A percentile compares a stretch with the other conserved stretches of the same genome.
These are phyloP conservation scores for Malacosoma neustria DNA, from an alignment of 2,888 invertebrate species.

Conservation along the genomic window DNA sequence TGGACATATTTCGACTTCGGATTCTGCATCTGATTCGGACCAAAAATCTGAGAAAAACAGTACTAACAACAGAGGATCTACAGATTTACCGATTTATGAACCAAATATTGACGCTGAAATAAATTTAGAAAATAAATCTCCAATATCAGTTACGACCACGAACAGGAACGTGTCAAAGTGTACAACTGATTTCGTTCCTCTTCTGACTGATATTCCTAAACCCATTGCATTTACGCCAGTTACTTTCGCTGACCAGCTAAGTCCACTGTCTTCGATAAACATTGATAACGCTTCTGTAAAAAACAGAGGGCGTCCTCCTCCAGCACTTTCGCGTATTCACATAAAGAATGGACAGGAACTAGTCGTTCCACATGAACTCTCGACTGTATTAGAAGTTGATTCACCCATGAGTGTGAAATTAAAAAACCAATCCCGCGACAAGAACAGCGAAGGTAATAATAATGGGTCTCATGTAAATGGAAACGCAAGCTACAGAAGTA, in stretches of 20 bases:
- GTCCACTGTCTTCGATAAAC: constrained; percentile 11
- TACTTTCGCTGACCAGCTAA: constrained; percentile 11
- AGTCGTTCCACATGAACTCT: constrained; percentile 75
- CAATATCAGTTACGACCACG: constrained; percentile 10
- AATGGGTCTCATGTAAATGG: constrained; percentile 17
- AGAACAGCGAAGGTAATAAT: constrained; percentile 21
- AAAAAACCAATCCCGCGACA: constrained; percentile 35
- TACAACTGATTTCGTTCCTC: constrained; percentile 27
- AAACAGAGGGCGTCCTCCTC: constrained; percentile 47
- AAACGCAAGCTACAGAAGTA: constrained; percentile 8
- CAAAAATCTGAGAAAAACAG: constrained; percentile 31
- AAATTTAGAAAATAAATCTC: constrained; percentile 12
- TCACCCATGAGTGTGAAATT: constrained; percentile 75
- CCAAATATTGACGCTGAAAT: constrained; percentile 12
- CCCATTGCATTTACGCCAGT: constrained; percentile 24
- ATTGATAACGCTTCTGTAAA: constrained; percentile 15
- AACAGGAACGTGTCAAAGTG: constrained; percentile 10
- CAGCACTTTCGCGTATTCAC: constrained; percentile 50
- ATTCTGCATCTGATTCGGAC: constrained; percentile 47
- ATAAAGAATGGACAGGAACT: constrained; percentile 43
- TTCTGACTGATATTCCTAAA: constrained; percentile 49
- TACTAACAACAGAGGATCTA: constrained; percentile 11
- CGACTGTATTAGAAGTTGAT: constrained; percentile 80
- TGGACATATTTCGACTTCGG: constrained; percentile 50
- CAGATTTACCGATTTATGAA: constrained; percentile 11